A percentile compares a stretch with the other conserved stretches of the same genome.
phyloP scores from a whole-genome alignment of 1,140 invertebrate genomes.

The Cardiocondyla obscurior region DNA sequence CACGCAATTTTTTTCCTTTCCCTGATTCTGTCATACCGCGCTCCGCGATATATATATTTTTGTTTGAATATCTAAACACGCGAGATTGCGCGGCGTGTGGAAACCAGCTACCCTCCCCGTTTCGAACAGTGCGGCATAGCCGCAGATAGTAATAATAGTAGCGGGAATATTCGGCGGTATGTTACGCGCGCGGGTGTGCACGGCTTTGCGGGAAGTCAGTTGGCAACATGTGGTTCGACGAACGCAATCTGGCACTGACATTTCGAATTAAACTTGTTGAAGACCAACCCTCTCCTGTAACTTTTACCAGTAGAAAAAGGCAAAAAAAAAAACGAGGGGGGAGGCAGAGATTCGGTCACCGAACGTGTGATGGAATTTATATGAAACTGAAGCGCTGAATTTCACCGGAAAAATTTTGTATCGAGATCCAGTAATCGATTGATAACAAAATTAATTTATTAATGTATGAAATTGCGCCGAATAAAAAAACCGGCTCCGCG shows the following conservation, averaged over 20 bases:
- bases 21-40: background rate
- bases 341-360: background rate
- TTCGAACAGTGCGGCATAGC: conserved; percentile 5
- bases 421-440: background rate
- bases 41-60: conserved; percentile 31
- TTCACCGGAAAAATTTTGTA: conserved; percentile 26
- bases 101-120: conserved; percentile 10
- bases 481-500: too few species aligned
- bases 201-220: conserved; percentile 63
- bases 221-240: conserved; percentile 76
- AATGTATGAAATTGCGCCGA: too few species aligned
- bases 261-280: conserved; percentile 65
- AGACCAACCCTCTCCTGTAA: conserved; percentile 42
- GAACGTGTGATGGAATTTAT: conserved; percentile 36
- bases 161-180: conserved; percentile 63
- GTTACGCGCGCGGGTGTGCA: conserved; percentile 55
- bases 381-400: background rate
- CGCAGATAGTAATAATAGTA: conserved; percentile 63
- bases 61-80: conserved; percentile 47
- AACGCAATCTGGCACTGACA: conserved; percentile 80
- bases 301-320: conserved; percentile 1
- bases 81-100: background rate
- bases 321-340: background rate
- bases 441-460: too few species aligned
- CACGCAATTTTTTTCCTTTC: background rate